Percentiles rank a stretch among this genome's conserved stretches.
Evolutionary conservation across 1,140 invertebrate genomes (phyloP).

Genomic region (Apis florea): DNA sequence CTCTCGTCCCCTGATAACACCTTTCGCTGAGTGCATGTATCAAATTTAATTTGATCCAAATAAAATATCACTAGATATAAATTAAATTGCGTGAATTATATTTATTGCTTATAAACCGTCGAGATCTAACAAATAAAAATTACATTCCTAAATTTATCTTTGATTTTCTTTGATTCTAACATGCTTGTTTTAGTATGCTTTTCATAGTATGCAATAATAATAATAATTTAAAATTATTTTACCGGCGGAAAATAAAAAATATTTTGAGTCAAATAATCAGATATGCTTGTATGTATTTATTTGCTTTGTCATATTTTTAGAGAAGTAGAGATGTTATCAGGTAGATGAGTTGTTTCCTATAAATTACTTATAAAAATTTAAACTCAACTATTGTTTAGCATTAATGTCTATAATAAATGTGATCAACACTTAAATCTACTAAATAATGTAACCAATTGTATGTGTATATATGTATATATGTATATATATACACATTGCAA

Average conservation of each 20-base stretch:
- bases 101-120: conserved; percentile 40
- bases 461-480: conserved; percentile 58
- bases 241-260: neutral
- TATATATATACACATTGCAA: conserved; percentile 53
- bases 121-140: conserved; percentile 1
- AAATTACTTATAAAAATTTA: conserved; percentile 55
- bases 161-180: neutral
- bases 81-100: conserved; percentile 32
- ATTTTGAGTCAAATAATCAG: conserved; percentile 1
- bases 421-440: conserved; percentile 57
- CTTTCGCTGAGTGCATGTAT: conserved; percentile 52
- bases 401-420: conserved; percentile 62
- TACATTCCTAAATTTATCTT: conserved; percentile 28
- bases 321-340: conserved; percentile 59
- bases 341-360: conserved; percentile 60
- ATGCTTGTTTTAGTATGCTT: neutral
- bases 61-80: conserved; percentile 42
- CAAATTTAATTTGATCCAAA: conserved; percentile 52
- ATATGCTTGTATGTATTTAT: neutral
- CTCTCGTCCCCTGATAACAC: conserved; percentile 60
- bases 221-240: conserved; percentile 2
- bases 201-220: neutral
- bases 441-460: conserved; percentile 57
- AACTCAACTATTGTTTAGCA: conserved; percentile 53
- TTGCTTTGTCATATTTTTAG: conserved; percentile 19